Conservation (phyloP, 2,888 invertebrate genomes). For the Eupithecia inturbata region DNA sequence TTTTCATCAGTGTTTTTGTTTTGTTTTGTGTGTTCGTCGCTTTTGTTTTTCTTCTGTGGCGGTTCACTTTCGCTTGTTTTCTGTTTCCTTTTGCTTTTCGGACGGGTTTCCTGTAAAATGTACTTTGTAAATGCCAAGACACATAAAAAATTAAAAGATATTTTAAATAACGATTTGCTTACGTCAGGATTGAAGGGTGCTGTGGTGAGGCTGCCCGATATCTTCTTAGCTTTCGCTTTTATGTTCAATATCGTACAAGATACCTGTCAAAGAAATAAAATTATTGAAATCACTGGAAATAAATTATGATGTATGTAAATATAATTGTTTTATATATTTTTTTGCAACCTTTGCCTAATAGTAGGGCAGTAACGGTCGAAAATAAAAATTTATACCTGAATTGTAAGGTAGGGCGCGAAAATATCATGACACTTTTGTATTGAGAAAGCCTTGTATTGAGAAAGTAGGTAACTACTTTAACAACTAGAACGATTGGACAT, state of each 20-base stretch:
- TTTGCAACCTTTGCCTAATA: too few species aligned
- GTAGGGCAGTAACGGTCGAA: background rate
- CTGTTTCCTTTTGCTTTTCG: slow-evolving; percentile 52
- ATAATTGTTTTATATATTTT: background rate
- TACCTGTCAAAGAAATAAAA: slow-evolving; percentile 63
- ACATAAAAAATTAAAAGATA: background rate
- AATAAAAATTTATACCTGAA: background rate
- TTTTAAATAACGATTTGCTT: slow-evolving; percentile 41
- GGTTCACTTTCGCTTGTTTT: slow-evolving; percentile 43
- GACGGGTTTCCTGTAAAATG: slow-evolving; percentile 51
- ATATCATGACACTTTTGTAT: background rate
- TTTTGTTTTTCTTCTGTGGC: slow-evolving; percentile 33
- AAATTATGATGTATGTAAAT: background rate
- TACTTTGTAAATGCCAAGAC: background rate
- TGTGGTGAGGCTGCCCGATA: slow-evolving; percentile 73
- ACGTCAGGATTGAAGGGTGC: slow-evolving; percentile 62
- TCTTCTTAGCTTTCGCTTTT: slow-evolving; percentile 63
- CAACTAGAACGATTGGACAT: background rate
- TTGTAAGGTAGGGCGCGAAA: background rate
- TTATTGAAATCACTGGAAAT: background rate
- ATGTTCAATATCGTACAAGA: slow-evolving; percentile 76
- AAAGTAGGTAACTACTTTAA: too few species aligned
- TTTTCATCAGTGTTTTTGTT: slow-evolving; percentile 22
- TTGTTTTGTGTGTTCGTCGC: slow-evolving; percentile 37
- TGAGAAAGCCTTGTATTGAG: too few species aligned